Base-by-base conservation (phyloP, 2,797 vertebrate genomes). In the Naso thynnoides region DNA sequence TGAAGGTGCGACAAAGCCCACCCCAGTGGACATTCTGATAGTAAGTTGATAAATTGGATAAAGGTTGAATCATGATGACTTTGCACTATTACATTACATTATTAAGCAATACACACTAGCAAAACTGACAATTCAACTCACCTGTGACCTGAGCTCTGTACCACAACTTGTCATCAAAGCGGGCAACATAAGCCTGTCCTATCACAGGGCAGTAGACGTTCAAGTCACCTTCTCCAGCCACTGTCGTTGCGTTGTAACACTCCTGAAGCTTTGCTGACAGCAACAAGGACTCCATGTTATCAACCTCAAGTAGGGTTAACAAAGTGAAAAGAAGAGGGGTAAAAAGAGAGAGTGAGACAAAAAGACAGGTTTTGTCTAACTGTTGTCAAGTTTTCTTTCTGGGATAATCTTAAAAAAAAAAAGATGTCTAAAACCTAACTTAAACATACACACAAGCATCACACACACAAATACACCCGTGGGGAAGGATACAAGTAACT, bases 71-170 rank as follows among this genome's bases (percentile, higher is more conserved):
- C 24, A 18, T 6, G 39, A 9, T 10, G 15, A 31, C 3, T 13
- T 26, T 39, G 29, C 8, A 29, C 11, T 26, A 5, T 13, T 47
- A 10, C 21, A 47, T 47, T 21, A 21, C 3, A 47, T 45, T 15
- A 11, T 19, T 31, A 23, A n/a, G 8, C 24, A 47, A 26, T 45
- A 26, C 15, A 18, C 24, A 18, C 0, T 8, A n/a, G 5, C 45
- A 57, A 45, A 55, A 36, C 8, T 39, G 1, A 49, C 3, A 39
- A 47, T 23, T 45, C 33, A 5, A 47, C 91, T 80, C 64, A 95
- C 95, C 93, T 68, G 78, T 72, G 76, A 95, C 76, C 56, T 87
- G 80, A 62, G 91, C 94, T 85, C 95, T 88, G 86, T 89, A 92
- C 95, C 95, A 95, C 60, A 66, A 27, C 23, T 84, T 68, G 71